Conservation (phyloP, 2,888 invertebrate species). For the Micoletzkya japonica region DNA sequence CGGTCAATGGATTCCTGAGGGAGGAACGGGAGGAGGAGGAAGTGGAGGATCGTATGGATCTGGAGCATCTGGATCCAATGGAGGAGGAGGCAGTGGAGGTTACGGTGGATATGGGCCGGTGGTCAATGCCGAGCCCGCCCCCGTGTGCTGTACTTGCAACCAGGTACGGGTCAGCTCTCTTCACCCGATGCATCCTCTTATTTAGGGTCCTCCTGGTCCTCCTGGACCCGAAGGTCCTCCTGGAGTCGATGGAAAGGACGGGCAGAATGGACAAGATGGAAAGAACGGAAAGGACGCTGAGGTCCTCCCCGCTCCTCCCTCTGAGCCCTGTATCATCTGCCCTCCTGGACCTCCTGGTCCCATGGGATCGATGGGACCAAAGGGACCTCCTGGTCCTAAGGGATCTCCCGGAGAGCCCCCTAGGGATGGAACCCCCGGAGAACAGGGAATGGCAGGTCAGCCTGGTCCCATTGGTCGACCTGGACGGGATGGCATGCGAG, state of each 20-base stretch:
- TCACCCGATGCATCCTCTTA: no score
- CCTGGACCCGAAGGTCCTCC: conserved; percentile 55
- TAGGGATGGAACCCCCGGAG: conserved; percentile 50
- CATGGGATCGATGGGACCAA: conserved; percentile 61
- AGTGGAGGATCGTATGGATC: conserved; percentile 32
- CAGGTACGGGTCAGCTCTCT: conserved; percentile 29
- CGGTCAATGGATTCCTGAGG: conserved; percentile 56
- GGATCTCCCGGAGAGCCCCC: conserved; percentile 49
- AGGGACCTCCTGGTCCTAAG: conserved; percentile 47
- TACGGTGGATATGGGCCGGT: conserved; percentile 51
- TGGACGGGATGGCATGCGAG: conserved; percentile 54
- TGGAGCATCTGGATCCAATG: conserved; percentile 36
- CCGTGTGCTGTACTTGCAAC: conserved; percentile 54
- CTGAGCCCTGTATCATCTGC: conserved; percentile 58
- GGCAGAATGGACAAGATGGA: conserved; percentile 52
- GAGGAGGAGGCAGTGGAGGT: conserved; percentile 32
- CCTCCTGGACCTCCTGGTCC: conserved; percentile 59
- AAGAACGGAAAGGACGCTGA: conserved; percentile 51
- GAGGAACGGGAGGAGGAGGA: conserved; percentile 48
- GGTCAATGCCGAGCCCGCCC: conserved; percentile 51
- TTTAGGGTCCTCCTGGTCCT: conserved; percentile 49
- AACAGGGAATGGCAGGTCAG: conserved; percentile 54
- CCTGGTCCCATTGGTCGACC: conserved; percentile 54
- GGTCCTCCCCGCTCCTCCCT: conserved; percentile 47
- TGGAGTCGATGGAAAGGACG: conserved; percentile 55